Evolutionary conservation across 2,113 vertebrate species (phyloP).

Genomic region (Bolborhynchus lineola): DNA sequence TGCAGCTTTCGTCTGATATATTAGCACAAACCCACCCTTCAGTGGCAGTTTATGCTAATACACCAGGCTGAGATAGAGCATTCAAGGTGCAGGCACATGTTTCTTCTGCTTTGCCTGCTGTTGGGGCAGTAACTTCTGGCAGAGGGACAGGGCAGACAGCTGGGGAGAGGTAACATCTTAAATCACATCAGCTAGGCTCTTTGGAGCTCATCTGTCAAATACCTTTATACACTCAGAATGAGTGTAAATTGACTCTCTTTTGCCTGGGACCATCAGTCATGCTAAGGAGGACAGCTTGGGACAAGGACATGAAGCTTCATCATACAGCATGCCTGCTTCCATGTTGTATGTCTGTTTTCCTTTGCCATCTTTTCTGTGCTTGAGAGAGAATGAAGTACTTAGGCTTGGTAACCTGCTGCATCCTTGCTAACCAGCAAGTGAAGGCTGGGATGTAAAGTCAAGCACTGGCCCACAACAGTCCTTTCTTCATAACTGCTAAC

Average conservation of each 20-base stretch:
- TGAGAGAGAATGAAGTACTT: neutral
- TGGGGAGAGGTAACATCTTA: slow-evolving; percentile 40
- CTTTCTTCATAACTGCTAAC: neutral
- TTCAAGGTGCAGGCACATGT: neutral
- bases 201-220: slow-evolving; percentile 33
- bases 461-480: neutral
- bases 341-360: neutral
- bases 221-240: neutral
- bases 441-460: neutral
- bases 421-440: neutral
- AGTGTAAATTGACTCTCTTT: neutral
- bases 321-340: neutral
- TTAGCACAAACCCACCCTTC: slow-evolving; percentile 58
- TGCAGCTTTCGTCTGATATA: slow-evolving; percentile 38
- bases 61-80: neutral
- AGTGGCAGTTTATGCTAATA: slow-evolving; percentile 43
- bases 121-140: slow-evolving; percentile 59
- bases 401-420: neutral
- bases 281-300: neutral
- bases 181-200: slow-evolving; percentile 33
- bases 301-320: neutral
- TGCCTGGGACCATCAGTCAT: neutral
- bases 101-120: slow-evolving; percentile 51
- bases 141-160: slow-evolving; percentile 36
- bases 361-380: neutral